Percentiles rank a stretch among this genome's conserved stretches.
phyloP scores from a whole-genome alignment of 2,888 invertebrate genomes.

The Idaea aversata region DNA sequence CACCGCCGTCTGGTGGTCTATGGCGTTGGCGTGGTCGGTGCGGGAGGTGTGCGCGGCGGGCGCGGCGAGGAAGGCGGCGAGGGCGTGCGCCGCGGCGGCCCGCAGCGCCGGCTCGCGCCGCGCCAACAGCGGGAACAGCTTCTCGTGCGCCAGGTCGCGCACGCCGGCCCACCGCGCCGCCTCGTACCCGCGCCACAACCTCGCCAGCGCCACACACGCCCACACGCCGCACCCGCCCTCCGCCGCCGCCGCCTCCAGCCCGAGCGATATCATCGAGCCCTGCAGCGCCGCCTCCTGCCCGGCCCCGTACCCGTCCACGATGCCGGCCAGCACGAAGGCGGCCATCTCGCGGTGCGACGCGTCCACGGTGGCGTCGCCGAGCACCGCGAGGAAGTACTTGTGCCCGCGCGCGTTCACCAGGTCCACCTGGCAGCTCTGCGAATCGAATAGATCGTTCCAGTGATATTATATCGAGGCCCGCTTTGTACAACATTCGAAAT shows the following conservation, averaged over 20 bases:
- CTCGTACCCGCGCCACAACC: constrained; percentile 94
- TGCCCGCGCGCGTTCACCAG: constrained; percentile 96
- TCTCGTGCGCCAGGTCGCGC: constrained; percentile 97
- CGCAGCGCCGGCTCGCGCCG: constrained; percentile 95
- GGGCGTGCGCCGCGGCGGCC: constrained; percentile 95
- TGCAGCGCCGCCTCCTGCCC: constrained; percentile 94
- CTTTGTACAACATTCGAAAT: background rate
- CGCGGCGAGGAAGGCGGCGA: constrained; percentile 95
- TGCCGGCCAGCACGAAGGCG: constrained; percentile 96
- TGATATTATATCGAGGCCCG: background rate
- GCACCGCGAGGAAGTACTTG: constrained; percentile 95
- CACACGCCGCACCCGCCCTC: constrained; percentile 86
- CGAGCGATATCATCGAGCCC: constrained; percentile 93
- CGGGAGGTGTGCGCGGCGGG: constrained; percentile 87
- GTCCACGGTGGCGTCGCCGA: constrained; percentile 92
- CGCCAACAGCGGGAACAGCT: constrained; percentile 88
- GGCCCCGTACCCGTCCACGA: constrained; percentile 92
- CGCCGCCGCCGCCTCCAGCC: constrained; percentile 91
- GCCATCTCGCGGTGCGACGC: constrained; percentile 95
- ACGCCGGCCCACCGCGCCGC: constrained; percentile 94
- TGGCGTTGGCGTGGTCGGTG: constrained; percentile 95
- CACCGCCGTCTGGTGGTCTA: constrained; percentile 95
- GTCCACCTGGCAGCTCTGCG: constrained; percentile 95
- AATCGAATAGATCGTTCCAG: background rate
- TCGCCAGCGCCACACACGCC: constrained; percentile 95